Evolutionary conservation across 2,888 invertebrate species (phyloP).

Genomic region (Cosmia trapezina): DNA sequence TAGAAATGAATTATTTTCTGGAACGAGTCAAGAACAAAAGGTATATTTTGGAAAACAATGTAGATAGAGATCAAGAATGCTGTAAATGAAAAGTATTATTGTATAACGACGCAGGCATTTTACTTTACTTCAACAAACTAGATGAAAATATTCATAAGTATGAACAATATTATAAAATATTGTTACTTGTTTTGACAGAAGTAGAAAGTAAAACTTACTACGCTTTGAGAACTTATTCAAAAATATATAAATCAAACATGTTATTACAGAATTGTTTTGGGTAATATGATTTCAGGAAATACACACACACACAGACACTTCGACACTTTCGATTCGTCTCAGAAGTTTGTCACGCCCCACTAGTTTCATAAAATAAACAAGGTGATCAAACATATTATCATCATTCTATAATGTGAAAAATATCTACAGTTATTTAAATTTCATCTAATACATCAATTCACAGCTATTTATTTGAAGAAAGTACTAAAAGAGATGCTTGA

Average conservation of each 20-base stretch:
- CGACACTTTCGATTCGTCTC: constrained; percentile 53
- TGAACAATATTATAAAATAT: constrained; percentile 29
- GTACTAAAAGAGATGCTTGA: constrained; percentile 70
- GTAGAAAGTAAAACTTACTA: constrained; percentile 42
- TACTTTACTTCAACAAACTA: background rate
- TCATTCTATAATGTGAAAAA: constrained; percentile 30
- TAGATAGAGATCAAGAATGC: background rate
- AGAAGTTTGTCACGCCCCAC: constrained; percentile 22
- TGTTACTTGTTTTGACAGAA: constrained; percentile 22
- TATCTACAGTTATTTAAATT: constrained; percentile 56
- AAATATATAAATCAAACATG: constrained; percentile 51
- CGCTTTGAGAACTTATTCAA: constrained; percentile 31
- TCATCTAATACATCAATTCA: constrained; percentile 57
- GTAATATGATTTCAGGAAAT: constrained; percentile 32
- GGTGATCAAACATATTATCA: constrained; percentile 25
- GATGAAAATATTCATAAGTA: constrained; percentile 15
- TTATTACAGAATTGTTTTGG: constrained; percentile 46
- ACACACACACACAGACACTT: too few species aligned
- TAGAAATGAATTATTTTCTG: background rate
- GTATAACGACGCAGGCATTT: background rate
- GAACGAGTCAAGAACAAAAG: background rate
- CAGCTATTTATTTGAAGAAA: constrained; percentile 69
- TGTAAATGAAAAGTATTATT: background rate
- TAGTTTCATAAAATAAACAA: constrained; percentile 34
- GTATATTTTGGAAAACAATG: background rate